Base-by-base conservation (phyloP, 2,888 invertebrate species). In the Notocelia uddmanniana region DNA sequence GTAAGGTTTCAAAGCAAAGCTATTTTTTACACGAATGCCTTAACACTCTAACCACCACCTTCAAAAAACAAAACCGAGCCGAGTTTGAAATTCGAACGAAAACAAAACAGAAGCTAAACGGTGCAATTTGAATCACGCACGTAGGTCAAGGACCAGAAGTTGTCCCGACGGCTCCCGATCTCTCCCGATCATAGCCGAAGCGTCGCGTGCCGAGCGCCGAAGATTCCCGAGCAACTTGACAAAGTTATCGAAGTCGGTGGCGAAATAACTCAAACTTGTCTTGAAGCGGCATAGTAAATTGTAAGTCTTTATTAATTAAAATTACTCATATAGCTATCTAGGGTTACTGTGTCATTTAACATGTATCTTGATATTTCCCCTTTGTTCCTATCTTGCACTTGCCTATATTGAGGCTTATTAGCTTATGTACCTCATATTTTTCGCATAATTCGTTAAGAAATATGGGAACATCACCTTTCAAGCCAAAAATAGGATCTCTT, bases 91-190 rank as follows among this genome's bases (percentile, higher is more conserved):
- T 52, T 18, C 15, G 50, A 68, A 41, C n/a, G 41, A 69, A 55
- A 48, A 15, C 60, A 41, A 72, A 62, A 62, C 67, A 48, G 48
- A 50, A 60, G 48, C 57, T 69, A 62, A 72, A 62, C 57, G 72
- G 62, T 68, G 55, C 68, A 72, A 72, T 72, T 68, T 68, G 55
- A 72, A 55, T 62, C 72, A 72, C 72, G 72, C 62, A 68, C 72
- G 19, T 72, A 72, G 72, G 72, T 72, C 72, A 68, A 62, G 72
- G 68, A 68, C 72, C 72, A 72, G 41, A 67, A 71, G 69, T 69
- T 63, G 18, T 23, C 37, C 58, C 68, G 59, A 68, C 8, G n/a
- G 21, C 8, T 26, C 68, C 72, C 72, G 72, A 68, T 19, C 37
- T 19, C 26, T 18, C 67, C 54, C 71, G 66, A 69, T 3, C 2